Base-by-base conservation (phyloP, 2,113 vertebrate genomes). In the Junco hyemalis region DNA sequence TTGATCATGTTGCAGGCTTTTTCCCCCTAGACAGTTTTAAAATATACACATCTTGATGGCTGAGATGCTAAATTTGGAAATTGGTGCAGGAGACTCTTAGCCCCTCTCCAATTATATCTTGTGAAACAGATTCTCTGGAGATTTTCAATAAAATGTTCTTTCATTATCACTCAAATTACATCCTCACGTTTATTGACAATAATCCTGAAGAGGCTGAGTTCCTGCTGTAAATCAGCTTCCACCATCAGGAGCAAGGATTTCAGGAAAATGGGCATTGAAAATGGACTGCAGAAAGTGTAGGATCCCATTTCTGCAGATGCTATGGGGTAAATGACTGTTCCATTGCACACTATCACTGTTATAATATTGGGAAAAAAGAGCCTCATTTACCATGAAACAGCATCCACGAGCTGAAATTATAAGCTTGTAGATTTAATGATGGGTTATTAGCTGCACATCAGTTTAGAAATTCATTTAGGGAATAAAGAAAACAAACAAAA, bases 111-210 rank as follows among this genome's bases (percentile, higher is more conserved):
- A 96, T 97, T 97, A 94, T 68, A 71, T 36, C 35, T 81, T 91
- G 65, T 74, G 61, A 92, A 93, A 85, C 24, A 94, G 54, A 40
- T 50, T 88, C 92, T 95, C 94, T 69, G 71, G 92, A 96, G 94
- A 54, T 91, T 96, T 95, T 73, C 81, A 96, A 81, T 73, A 92
- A 96, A 96, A 96, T 76, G 83, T 95, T 96, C 89, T 96, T 96
- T 96, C 90, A 96, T 98, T 96, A 97, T 94, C 81, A 85, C 56
- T 88, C 77, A 88, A 87, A 86, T 97, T 96, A 92, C n/a, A 96
- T 93, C 56, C 93, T 85, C 68, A 86, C 8, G 0, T 96, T 95
- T 94, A 95, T 72, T 81, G 89, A 93, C 64, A 94, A 84, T 93
- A 93, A 93, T 89, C 61, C 42, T 92, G 82, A 79, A 78, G 38